Percentiles rank a stretch among this genome's conserved stretches.
Evolutionary conservation across 2,888 invertebrate species (phyloP).

Genomic region (Leptopterna dolabrata): DNA sequence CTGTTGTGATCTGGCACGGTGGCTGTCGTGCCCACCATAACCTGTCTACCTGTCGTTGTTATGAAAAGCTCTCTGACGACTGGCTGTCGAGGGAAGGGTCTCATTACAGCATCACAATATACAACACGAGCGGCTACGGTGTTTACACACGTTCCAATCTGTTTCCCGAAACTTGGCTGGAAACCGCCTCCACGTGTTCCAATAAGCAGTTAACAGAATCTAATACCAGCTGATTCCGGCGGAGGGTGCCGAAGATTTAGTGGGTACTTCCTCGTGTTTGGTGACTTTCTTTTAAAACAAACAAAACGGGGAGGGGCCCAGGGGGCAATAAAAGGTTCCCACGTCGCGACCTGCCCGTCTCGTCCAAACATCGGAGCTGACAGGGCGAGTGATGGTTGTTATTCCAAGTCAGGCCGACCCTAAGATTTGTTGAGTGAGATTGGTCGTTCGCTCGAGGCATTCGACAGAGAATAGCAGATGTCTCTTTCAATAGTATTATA

Average conservation of each 20-base stretch:
- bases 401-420: background rate
- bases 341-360: background rate
- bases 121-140: too few species aligned
- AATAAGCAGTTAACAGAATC: background rate
- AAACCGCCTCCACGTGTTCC: background rate
- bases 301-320: background rate
- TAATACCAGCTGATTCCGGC: background rate
- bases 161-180: background rate
- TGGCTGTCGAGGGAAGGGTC: too few species aligned
- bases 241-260: background rate
- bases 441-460: background rate
- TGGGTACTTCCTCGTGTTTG: constrained; percentile 1
- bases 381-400: background rate
- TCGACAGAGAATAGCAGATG: too few species aligned
- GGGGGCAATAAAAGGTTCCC: background rate
- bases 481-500: too few species aligned
- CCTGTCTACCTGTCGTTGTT: too few species aligned
- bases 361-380: background rate
- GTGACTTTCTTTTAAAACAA: background rate
- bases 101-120: too few species aligned
- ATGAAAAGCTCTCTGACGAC: too few species aligned
- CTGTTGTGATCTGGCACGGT: too few species aligned
- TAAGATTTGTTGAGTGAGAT: background rate
- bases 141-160: background rate
- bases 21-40: too few species aligned